A percentile compares a stretch with the other conserved stretches of the same genome.
Evolutionary conservation across 2,113 vertebrate genomes (phyloP).

Genomic region (Corvus moneduloides): DNA sequence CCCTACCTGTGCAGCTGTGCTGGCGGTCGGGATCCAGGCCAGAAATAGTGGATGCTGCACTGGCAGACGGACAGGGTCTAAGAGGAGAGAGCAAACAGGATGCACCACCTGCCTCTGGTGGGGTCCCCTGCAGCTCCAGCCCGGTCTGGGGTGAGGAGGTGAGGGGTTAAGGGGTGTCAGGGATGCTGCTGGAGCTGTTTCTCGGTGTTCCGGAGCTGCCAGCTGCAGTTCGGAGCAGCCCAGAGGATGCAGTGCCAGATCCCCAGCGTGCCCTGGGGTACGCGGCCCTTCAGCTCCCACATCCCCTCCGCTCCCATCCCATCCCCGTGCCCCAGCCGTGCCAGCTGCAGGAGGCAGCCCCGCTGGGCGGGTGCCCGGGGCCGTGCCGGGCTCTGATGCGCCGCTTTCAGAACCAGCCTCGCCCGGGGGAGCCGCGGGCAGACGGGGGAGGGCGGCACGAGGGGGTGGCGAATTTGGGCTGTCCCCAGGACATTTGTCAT

Average conservation of each 20-base stretch:
- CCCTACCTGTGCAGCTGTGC: not conserved
- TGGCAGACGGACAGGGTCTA: fast-evolving
- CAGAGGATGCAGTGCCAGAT: not conserved
- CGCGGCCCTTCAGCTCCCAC: fast-evolving
- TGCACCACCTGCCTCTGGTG: not conserved
- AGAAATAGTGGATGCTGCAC: not conserved
- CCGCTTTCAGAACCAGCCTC: not conserved
- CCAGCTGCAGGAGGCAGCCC: not conserved
- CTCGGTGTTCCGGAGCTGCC: fast-evolving
- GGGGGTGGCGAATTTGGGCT: not conserved
- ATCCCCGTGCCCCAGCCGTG: not conserved
- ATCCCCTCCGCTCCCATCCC: no score
- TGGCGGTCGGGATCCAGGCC: not conserved
- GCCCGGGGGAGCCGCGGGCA: not conserved
- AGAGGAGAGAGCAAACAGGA: not conserved
- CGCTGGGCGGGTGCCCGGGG: not conserved
- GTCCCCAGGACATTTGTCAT: not conserved
- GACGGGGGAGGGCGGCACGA: not conserved
- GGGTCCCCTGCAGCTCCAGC: not conserved
- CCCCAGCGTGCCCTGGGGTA: not conserved
- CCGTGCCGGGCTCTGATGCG: not conserved
- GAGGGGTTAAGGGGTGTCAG: not conserved
- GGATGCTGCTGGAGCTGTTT: not conserved
- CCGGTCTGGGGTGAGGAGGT: no score
- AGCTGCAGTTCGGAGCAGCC: not conserved